Percentiles rank a stretch among this genome's conserved stretches.
These are phyloP conservation scores for Chunga burmeisteri DNA, from an alignment of 2,113 vertebrate genomes.

Conservation along the genomic window DNA sequence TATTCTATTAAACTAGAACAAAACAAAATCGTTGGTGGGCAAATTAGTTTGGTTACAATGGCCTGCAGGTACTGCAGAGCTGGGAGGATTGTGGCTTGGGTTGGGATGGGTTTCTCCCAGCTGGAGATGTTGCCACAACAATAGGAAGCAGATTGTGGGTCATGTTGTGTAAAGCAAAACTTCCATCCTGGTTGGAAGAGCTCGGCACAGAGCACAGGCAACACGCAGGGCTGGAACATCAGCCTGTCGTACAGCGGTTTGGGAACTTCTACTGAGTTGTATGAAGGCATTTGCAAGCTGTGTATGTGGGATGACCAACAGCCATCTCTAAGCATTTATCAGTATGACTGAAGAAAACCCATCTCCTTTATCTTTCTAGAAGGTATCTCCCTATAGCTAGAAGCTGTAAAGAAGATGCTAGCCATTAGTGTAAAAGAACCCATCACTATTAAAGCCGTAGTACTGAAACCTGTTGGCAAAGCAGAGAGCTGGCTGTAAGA, in stretches of 20 bases:
- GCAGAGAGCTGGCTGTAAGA: neutral
- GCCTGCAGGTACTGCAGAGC: neutral
- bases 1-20: neutral
- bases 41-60: neutral
- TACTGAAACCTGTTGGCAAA: neutral
- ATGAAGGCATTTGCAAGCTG: neutral
- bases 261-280: neutral
- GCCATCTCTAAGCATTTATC: neutral
- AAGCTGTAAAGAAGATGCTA: neutral
- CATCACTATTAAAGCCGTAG: neutral
- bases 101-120: neutral
- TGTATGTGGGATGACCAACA: neutral
- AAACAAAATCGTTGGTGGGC: neutral
- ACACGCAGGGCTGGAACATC: neutral
- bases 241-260: neutral
- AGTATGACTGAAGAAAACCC: neutral
- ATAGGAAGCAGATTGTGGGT: neutral
- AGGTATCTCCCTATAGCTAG: neutral
- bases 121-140: slow-evolving; percentile 12
- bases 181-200: neutral
- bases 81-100: neutral
- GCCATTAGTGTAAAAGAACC: neutral
- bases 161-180: neutral
- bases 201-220: neutral
- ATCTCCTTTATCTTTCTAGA: neutral